Percentiles rank a stretch among this genome's conserved stretches.
Evolutionary conservation across 1,140 invertebrate species (phyloP).

Genomic region (Calycopis cecrops): DNA sequence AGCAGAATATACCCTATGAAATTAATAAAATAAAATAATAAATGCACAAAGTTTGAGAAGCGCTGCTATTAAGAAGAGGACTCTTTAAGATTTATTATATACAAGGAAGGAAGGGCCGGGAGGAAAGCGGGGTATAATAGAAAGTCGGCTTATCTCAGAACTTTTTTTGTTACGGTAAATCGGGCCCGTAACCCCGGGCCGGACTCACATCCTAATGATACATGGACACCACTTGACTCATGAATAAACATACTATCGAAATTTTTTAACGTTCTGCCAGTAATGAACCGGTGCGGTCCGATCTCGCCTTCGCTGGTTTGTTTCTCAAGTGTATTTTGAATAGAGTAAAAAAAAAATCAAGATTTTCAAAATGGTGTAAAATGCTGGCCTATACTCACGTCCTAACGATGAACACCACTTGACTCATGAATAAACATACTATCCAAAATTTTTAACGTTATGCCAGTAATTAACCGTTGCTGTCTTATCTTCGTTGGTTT

Average conservation of each 20-base stretch:
- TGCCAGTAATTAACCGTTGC: too few species aligned
- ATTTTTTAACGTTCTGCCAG: too few species aligned
- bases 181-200: constrained; percentile 35
- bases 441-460: too few species aligned
- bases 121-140: constrained; percentile 59
- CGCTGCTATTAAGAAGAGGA: constrained; percentile 47
- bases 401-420: constrained; percentile 7
- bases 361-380: too few species aligned
- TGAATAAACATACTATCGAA: neutral
- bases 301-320: too few species aligned
- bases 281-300: too few species aligned
- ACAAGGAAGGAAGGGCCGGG: constrained; percentile 56
- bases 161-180: constrained; percentile 70
- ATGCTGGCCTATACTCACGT: constrained; percentile 24
- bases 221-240: constrained; percentile 9
- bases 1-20: too few species aligned
- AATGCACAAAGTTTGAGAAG: constrained; percentile 39
- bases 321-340: too few species aligned
- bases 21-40: constrained; percentile 12
- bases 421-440: constrained; percentile 5
- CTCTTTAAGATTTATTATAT: constrained; percentile 70
- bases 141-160: constrained; percentile 66
- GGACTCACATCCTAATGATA: constrained; percentile 9
- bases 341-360: too few species aligned
- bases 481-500: too few species aligned